These are phyloP conservation scores for Sebastes schlegelii DNA, from an alignment of 2,113 vertebrate genomes.

Conservation along the genomic window DNA sequence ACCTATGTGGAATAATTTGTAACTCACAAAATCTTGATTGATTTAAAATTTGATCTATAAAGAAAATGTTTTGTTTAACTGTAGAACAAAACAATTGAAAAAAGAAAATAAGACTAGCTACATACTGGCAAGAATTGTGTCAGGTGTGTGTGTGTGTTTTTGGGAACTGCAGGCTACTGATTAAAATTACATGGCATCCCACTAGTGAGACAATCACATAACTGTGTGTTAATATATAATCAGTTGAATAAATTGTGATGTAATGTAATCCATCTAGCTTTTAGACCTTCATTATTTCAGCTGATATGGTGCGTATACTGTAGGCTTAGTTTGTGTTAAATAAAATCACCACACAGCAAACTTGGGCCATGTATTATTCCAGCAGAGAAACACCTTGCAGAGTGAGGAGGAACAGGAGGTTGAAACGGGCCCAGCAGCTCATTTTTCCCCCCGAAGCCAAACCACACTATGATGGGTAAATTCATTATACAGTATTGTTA, in stretches of 20 bases:
- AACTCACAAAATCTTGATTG: neutral
- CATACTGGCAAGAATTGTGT: neutral
- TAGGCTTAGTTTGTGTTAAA: neutral
- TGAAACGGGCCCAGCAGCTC: neutral
- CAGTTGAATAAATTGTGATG: neutral
- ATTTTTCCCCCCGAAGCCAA: neutral
- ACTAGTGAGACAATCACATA: neutral
- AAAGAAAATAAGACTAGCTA: neutral
- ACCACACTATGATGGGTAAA: neutral
- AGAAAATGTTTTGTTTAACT: neutral
- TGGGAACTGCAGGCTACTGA: slow-evolving; percentile 5
- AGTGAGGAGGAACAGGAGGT: neutral
- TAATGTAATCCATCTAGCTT: neutral
- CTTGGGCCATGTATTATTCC: neutral
- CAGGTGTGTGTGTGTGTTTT: slow-evolving; percentile 7
- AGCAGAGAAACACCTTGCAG: neutral
- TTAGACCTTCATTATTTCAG: neutral
- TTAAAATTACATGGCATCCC: slow-evolving; percentile 19
- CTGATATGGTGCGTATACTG: neutral
- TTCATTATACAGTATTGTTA: neutral
- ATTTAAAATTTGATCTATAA: neutral
- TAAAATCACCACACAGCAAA: neutral
- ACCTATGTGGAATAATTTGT: neutral
- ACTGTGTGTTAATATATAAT: neutral
- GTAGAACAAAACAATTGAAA: neutral